Evolutionary conservation across 2,797 vertebrate species (phyloP), one percentile per base, ranked within the genome.

Genomic region (Chelmon rostratus): DNA sequence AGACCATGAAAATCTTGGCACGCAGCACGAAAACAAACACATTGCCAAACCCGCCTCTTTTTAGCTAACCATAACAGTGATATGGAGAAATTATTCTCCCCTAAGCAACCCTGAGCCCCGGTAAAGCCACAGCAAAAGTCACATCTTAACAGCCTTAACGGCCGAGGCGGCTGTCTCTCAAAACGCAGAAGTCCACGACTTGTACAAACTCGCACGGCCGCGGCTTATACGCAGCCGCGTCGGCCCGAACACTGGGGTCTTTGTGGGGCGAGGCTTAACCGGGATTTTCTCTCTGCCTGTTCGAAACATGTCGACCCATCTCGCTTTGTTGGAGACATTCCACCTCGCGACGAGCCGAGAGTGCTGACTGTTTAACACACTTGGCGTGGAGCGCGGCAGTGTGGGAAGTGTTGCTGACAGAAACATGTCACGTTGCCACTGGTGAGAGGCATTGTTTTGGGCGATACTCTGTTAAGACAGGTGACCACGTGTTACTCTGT

Each of bases 181-280:
- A 87, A 89, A 91, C 58, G 86, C 84, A 83, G 63, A 86, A 83
- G 80, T 88, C 76, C 59, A 35, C 28, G 16, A 90, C 94, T 92
- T 95, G 94, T 93, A 88, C 84, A 88, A 95, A 95, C 94, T 91
- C 91, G 94, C 78, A 42, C 38, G 15, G 88, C 84, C 85, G 86
- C 73, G 54, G 83, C 79, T 81, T 84, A 86, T 61, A 84, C 77
- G 66, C 81, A 85, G 84, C 65, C 81, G 13, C 81, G 65, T 79
- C 77, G 73, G 74, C 76, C 85, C 50, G 71, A 87, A 93, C 90
- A 93, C 84, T 88, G 82, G 85, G 88, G 90, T 90, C 91, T 93
- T 93, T 93, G 90, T 92, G 89, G 86, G 84, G 79, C 40, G 70
- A 87, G 83, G 91, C 84, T 89, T 72, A 87, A 53, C 70, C 28